These are phyloP conservation scores for Diuraphis noxia DNA, from an alignment of 1,140 invertebrate genomes.

Conservation along the genomic window DNA sequence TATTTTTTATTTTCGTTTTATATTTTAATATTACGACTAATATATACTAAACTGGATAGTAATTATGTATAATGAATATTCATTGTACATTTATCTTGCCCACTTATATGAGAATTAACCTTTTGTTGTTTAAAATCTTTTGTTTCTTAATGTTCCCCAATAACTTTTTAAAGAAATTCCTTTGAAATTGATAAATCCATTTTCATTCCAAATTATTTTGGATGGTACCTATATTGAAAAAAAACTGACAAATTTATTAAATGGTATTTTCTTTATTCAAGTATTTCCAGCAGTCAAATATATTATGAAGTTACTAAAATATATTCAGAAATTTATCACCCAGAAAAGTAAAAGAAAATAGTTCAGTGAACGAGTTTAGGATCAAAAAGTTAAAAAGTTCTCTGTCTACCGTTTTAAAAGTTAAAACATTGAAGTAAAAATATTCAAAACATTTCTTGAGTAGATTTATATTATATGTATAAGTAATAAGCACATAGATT, in stretches of 20 bases:
- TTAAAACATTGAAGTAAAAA: neutral
- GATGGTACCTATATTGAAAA: neutral
- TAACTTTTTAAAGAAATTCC: neutral
- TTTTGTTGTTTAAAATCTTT: neutral
- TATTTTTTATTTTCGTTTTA: neutral
- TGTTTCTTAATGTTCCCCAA: neutral
- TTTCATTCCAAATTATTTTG: neutral
- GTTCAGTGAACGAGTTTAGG: neutral
- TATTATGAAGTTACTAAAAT: too few relatives aligned
- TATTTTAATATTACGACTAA: neutral
- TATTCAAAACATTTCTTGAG: neutral
- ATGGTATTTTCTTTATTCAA: neutral
- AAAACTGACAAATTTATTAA: neutral
- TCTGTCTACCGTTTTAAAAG: neutral
- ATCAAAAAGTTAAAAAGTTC: neutral
- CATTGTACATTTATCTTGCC: too few relatives aligned
- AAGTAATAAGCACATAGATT: neutral
- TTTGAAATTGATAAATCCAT: neutral
- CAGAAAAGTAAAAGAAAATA: neutral
- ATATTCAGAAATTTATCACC: neutral
- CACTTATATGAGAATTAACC: neutral
- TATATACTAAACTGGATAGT: too few relatives aligned
- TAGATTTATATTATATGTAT: too few relatives aligned
- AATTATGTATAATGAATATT: too few relatives aligned
- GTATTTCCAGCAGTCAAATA: neutral